Evolutionary conservation across 2,888 invertebrate species (phyloP), one percentile per base, ranked within the genome.

Genomic region (Neelides folsomi): DNA sequence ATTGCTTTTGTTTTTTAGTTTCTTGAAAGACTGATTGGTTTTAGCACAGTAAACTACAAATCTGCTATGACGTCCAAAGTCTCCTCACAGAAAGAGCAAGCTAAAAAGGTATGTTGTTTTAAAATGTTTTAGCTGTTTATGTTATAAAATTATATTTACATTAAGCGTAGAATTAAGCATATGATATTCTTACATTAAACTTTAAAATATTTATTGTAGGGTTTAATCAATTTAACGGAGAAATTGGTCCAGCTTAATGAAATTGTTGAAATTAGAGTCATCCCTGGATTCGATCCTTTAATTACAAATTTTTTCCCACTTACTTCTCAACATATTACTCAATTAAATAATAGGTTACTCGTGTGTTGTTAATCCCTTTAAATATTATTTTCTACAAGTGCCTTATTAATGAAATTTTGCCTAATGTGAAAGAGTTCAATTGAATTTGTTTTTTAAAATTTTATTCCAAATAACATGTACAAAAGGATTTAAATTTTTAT

Each of bases 211-310:
- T 51, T 41, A 13, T 50, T 52, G 1, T 42, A 60, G 59, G 59
- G 60, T 2, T 49, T 63, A 49, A 45, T 19, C 10, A 44, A 45
- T 5, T 49, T 63, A 9, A 53, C 57, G 0, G 45, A 12, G 8
- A 53, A 43, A 1, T 42, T 63, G 20, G 51, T 61, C 12, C 59
- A 59, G 35, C 48, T 58, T 43, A 63, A 58, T 51, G 59, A 57
- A 34, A 56, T 63, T 20, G 53, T 63, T 36, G 46, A 47, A 15
- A 34, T 54, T 10, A 6, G 36, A 15, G 47, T 59, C 6, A 49
- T 54, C 51, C 12, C 53, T 13, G 45, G 51, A 3, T 19, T 37
- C 4, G 43, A 53, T 12, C 56, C 56, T 4, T 34, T 49, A 15
- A 48, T 58, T 8, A 27, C 27, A 27, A 27, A 27, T 27, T 27